Evolutionary conservation across 2,888 invertebrate species (phyloP), one percentile per base, ranked within the genome.

Genomic region (Nomada hirtipes): DNA sequence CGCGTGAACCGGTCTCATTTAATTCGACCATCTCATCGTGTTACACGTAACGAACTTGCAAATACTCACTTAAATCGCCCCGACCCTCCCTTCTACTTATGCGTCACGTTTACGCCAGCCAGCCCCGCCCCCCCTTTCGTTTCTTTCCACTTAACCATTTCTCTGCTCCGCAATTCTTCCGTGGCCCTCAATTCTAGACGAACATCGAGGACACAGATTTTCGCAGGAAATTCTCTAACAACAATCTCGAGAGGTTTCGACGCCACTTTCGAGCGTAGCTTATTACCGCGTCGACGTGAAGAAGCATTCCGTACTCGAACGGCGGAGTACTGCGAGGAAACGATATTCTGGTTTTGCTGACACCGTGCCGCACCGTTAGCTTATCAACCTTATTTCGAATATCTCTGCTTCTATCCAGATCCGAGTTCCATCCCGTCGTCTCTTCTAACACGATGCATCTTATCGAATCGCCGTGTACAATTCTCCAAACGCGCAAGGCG

Each of bases 201-300:
- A 20, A n/a, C 57, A 29, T 13, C 26, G 42, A 61, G 47, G 61
- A 61, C 63, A 50, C 52, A 20, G 13, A 42, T 36, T 65, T 65
- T 65, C 15, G 23, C 44, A n/a, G 15, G n/a, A 59, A 52, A 63
- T 68, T 61, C 79, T 26, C 42, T 23, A n/a, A 52, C 60, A 67
- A 71, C 53, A 60, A 79, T 72, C 63, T 59, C 65, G 52, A 71
- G 70, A n/a, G 53, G 26, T 26, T 64, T 59, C 74, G 42, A 73
- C 64, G 44, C 20, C 50, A 53, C 50, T n/a, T 59, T 65, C 77
- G 23, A 60, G 60, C 47, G 65, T 23, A 23, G 26, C 77, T 70
- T 80, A 78, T 80, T 78, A 77, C 60, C 55, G 47, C 50, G 50
- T 60, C 71, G 26, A 67, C 57, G 71, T 29, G 71, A 79, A 77